Evolutionary conservation across 2,113 vertebrate genomes (phyloP), one percentile per base, ranked within the genome.

Genomic region (Dinomys branickii): DNA sequence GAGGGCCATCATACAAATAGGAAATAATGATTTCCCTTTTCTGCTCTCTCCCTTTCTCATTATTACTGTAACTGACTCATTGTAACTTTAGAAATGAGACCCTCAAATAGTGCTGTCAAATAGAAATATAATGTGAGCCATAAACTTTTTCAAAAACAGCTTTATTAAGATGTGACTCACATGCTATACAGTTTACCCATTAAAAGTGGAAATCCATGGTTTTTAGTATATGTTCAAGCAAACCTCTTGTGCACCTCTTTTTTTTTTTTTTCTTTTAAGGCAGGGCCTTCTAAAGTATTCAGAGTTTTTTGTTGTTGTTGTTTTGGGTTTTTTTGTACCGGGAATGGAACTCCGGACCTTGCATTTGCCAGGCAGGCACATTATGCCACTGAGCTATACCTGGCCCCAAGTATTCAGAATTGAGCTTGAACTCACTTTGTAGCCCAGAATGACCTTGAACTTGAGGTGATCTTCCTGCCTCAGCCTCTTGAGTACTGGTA

Each of bases 1-100:
- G 73, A 78, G 63, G 59, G 4, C n/a, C 56, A 0, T 63, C 85
- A 47, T 56, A 14, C 75, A 94, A 83, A 85, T 54, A 90, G 94
- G n/a, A 90, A 78, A 80, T 71, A 85, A 78, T 82, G 88, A 28
- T 81, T 96, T 96, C 92, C 63, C 50, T 41, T 81, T 54, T 73
- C 83, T 86, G 58, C 26, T n/a, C 78, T 61, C 11, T 83, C 77
- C 13, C 12, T 96, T 75, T 94, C 71, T 96, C 71, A 41, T 69
- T 96, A 83, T 88, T 83, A 84, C 47, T 86, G 0, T 90, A 81
- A 71, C 30, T 67, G 30, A 80, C 77, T 90, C 52, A 35, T 52
- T 28, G 12, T 81, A 26, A 33, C 56, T 94, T 78, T 47, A 82
- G 93, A 87, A 75, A n/a, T 81, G 56, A 33, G 38, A 73, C 26